Conservation (phyloP, 2,797 vertebrate genomes). For the Nothura maculosa region DNA sequence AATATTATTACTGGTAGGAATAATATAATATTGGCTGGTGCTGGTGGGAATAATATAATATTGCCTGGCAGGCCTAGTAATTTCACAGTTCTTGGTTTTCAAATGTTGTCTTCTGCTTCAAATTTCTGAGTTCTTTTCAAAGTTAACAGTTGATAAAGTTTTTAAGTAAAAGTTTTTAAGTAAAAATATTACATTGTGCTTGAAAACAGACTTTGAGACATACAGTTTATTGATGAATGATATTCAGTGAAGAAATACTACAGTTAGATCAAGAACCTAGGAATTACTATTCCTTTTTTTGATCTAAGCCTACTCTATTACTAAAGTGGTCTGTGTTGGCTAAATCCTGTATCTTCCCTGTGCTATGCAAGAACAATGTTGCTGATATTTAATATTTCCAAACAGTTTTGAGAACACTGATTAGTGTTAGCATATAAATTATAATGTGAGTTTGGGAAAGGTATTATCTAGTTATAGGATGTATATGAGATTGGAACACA, state of each 20-base stretch:
- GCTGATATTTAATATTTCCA: background rate
- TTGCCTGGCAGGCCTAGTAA: background rate
- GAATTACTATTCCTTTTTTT: background rate
- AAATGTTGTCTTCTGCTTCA: background rate
- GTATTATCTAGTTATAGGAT: background rate
- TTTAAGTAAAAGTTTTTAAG: background rate
- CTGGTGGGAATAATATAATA: background rate
- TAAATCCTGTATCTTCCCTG: background rate
- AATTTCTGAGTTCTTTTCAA: background rate
- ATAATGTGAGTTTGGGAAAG: background rate
- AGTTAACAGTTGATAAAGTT: background rate
- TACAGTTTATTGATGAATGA: background rate
- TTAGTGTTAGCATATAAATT: accelerated
- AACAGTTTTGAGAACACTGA: background rate
- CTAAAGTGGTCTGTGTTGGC: background rate
- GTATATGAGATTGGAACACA: background rate
- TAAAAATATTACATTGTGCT: background rate
- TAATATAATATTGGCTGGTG: background rate
- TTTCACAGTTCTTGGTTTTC: background rate
- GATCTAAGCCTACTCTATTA: background rate
- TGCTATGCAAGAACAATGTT: background rate
- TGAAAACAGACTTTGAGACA: background rate
- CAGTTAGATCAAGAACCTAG: background rate
- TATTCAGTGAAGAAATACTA: background rate
- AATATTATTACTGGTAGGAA: background rate